A percentile compares a stretch with the other conserved stretches of the same genome.
Conservation (phyloP, 2,113 vertebrate genomes). For the Zosterops lateralis region DNA sequence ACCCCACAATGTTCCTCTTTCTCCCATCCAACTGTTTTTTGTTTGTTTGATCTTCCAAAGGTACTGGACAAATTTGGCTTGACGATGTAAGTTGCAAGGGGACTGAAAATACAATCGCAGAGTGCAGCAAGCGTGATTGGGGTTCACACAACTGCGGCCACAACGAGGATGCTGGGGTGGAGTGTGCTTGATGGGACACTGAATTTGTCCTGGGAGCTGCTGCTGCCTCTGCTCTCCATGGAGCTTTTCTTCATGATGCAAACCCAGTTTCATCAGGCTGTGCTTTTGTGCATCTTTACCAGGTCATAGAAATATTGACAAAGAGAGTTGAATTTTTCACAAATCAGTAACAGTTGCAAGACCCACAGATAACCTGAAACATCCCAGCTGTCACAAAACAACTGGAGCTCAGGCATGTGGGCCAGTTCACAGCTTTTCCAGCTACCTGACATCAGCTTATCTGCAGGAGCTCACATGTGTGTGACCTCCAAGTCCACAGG, state of each 20-base stretch:
- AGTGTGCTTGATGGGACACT: conserved; percentile 44
- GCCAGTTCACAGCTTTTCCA: background rate
- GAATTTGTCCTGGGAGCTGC: background rate
- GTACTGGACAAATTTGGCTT: conserved; percentile 81
- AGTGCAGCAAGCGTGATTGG: conserved; percentile 39
- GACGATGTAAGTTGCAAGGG: conserved; percentile 78
- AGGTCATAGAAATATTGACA: background rate
- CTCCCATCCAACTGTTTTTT: background rate
- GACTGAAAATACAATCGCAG: conserved; percentile 51
- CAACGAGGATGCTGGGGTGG: conserved; percentile 75
- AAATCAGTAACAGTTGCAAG: background rate
- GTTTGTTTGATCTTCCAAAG: conserved; percentile 54
- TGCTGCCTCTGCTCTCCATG: accelerated
- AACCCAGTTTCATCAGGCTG: background rate
- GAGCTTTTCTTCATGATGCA: accelerated
- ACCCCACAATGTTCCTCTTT: background rate
- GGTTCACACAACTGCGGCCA: conserved; percentile 81
- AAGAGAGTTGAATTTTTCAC: background rate
- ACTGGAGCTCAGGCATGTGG: background rate
- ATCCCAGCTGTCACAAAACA: background rate
- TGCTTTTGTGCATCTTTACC: background rate
- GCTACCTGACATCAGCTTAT: background rate
- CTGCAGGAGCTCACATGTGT: background rate
- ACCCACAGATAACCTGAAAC: background rate
- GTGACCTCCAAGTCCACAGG: background rate